phyloP scores from a whole-genome alignment of 2,113 vertebrate species.

The Nycticryphes semicollaris region DNA sequence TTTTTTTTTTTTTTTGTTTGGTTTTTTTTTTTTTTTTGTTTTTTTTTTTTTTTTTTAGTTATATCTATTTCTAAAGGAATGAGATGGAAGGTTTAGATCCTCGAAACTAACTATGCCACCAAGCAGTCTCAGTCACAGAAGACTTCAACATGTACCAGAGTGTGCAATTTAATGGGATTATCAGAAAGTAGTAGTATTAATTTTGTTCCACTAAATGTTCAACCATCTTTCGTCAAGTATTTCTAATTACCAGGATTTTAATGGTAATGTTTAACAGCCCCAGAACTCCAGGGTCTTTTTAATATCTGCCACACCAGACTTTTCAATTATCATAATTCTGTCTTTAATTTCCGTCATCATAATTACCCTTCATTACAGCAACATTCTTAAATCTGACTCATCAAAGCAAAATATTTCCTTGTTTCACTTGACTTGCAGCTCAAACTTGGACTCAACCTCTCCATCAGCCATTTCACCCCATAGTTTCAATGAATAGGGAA shows the following conservation, averaged over 20 bases:
- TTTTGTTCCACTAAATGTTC: conserved; percentile 19
- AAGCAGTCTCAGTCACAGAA: neutral
- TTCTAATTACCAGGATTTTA: conserved; percentile 69
- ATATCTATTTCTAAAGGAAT: neutral
- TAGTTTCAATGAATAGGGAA: neutral
- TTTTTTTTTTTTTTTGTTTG: too few relatives aligned
- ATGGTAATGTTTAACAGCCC: conserved; percentile 58
- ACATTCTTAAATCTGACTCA: conserved; percentile 68
- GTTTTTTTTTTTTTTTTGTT: neutral
- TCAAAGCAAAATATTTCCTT: conserved; percentile 61
- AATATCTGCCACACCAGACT: conserved; percentile 69
- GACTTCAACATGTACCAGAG: neutral
- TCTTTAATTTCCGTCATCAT: conserved; percentile 72
- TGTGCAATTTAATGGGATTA: neutral
- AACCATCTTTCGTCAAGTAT: conserved; percentile 34
- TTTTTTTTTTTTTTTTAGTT: neutral
- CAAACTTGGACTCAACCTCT: conserved; percentile 23
- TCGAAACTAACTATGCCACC: neutral
- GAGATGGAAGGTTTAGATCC: neutral
- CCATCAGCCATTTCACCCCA: neutral
- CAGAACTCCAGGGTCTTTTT: conserved; percentile 61
- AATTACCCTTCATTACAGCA: conserved; percentile 71
- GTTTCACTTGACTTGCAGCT: conserved; percentile 52
- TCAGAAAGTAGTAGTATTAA: neutral
- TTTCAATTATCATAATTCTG: conserved; percentile 73